Percentiles rank a stretch among this genome's conserved stretches.
These are phyloP conservation scores for Bombus haemorrhoidalis DNA, from an alignment of 1,140 invertebrate genomes.

Conservation along the genomic window DNA sequence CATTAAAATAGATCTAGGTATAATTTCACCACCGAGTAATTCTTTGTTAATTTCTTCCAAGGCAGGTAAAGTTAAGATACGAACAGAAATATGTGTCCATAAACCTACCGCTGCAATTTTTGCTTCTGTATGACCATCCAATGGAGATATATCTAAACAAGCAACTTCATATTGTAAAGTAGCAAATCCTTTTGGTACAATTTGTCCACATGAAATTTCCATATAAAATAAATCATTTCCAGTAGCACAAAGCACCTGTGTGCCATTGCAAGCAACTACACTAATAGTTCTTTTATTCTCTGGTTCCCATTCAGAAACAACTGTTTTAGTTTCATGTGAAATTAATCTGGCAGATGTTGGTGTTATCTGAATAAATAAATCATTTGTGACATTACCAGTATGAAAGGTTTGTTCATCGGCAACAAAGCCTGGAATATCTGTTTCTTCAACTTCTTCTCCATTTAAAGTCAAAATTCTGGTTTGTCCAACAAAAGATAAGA, in stretches of 20 bases:
- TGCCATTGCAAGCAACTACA: constrained; percentile 92
- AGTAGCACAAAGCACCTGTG: constrained; percentile 94
- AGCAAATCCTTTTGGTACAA: constrained; percentile 86
- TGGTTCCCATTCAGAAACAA: constrained; percentile 91
- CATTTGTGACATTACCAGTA: constrained; percentile 93
- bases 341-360: constrained; percentile 88
- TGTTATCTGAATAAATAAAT: constrained; percentile 93
- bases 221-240: constrained; percentile 95
- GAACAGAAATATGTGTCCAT: constrained; percentile 98
- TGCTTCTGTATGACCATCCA: constrained; percentile 86
- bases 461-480: constrained; percentile 94
- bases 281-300: constrained; percentile 90
- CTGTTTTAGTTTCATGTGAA: constrained; percentile 85
- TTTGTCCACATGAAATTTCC: constrained; percentile 87
- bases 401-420: constrained; percentile 96
- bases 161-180: constrained; percentile 96
- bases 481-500: constrained; percentile 96
- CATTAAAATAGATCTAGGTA: constrained; percentile 97
- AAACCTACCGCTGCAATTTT: constrained; percentile 95
- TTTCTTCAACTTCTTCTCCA: constrained; percentile 98
- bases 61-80: constrained; percentile 90
- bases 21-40: constrained; percentile 96
- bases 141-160: constrained; percentile 96
- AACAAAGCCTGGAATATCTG: constrained; percentile 94
- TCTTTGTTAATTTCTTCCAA: constrained; percentile 92